Base-by-base conservation (phyloP, 2,888 invertebrate genomes). In the Thelaira solivaga region DNA sequence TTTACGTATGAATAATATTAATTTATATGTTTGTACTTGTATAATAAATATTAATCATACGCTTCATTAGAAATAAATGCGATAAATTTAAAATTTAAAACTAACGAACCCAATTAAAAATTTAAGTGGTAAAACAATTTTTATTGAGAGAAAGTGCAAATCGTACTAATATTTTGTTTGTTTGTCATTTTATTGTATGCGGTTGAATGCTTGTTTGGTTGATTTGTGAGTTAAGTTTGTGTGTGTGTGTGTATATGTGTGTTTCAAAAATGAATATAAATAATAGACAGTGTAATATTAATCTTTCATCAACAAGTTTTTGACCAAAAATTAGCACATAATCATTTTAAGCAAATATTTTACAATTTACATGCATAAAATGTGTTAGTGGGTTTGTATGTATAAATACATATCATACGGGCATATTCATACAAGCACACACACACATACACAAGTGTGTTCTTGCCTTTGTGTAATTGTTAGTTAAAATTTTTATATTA, bases 251-350 rank as follows among this genome's bases (percentile, higher is more conserved):
- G n/a, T n/a, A n/a, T n/a, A n/a, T n/a, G n/a, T n/a, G n/a, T n/a
- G n/a, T 43, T 45, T 45, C 3, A 2, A 7, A 31, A 62, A 53
- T 29, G 5, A 72, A 72, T 55, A 62, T 45, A 72, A 64, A 41
- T 31, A 49, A 18, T 22, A 59, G 51, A 61, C 67, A 74, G 26
- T 53, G 43, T 45, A 68, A 45, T 39, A 62, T 61, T 61, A 68
- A 68, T 68, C 45, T 75, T 67, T 67, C 53, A 74, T 61, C 74
- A 75, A 75, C 67, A 75, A 75, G 74, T 68, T 68, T 62, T 64
- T 61, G 22, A 43, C 61, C 39, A 47, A 61, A 75, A 74, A 61
- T 61, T 61, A 67, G 45, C 61, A 67, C 34, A 67, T 67, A 61
- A 67, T 61, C 18, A 68, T 75, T 55, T 36, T 31, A 67, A 62